Evolutionary conservation across 2,888 invertebrate species (phyloP).

Genomic region (Drosophila monieri): DNA sequence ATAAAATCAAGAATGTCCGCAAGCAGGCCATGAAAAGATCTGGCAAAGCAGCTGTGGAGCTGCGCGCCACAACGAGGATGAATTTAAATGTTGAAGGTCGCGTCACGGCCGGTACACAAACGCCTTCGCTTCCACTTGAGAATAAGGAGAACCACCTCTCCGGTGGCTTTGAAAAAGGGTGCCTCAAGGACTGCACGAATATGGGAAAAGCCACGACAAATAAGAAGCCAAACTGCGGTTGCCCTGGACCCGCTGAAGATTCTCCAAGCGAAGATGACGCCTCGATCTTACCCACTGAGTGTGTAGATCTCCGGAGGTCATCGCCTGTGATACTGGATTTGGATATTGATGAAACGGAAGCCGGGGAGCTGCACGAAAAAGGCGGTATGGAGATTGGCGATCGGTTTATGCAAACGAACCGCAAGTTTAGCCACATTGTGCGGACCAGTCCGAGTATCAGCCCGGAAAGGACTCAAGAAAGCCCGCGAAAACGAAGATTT

Average conservation of each 20-base stretch:
- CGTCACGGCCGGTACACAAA: slow-evolving; percentile 61
- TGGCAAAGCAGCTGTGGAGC: slow-evolving; percentile 4
- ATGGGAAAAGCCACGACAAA: not conserved
- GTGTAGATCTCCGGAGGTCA: slow-evolving; percentile 33
- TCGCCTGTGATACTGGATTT: slow-evolving; percentile 72
- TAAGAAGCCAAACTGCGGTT: not conserved
- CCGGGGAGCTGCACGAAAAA: slow-evolving; percentile 38
- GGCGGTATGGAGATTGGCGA: slow-evolving; percentile 62
- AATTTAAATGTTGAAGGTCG: slow-evolving; percentile 52
- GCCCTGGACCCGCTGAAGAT: slow-evolving; percentile 22
- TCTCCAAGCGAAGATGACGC: slow-evolving; percentile 10
- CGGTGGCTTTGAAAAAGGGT: slow-evolving; percentile 19
- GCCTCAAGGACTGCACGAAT: slow-evolving; percentile 5
- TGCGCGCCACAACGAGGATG: slow-evolving; percentile 10
- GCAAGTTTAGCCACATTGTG: slow-evolving; percentile 63
- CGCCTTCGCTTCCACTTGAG: slow-evolving; percentile 28
- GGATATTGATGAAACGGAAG: slow-evolving; percentile 62
- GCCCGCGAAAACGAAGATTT: slow-evolving; percentile 60
- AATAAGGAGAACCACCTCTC: slow-evolving; percentile 51
- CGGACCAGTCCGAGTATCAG: slow-evolving; percentile 23
- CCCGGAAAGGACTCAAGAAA: slow-evolving; percentile 12
- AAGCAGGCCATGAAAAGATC: slow-evolving; percentile 19
- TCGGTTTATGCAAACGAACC: slow-evolving; percentile 53
- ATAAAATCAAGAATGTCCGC: slow-evolving; percentile 48
- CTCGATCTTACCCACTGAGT: slow-evolving; percentile 14